Percentiles rank a stretch among this genome's conserved stretches.
Evolutionary conservation across 2,888 invertebrate genomes (phyloP).

Genomic region (Lycia hirtaria): DNA sequence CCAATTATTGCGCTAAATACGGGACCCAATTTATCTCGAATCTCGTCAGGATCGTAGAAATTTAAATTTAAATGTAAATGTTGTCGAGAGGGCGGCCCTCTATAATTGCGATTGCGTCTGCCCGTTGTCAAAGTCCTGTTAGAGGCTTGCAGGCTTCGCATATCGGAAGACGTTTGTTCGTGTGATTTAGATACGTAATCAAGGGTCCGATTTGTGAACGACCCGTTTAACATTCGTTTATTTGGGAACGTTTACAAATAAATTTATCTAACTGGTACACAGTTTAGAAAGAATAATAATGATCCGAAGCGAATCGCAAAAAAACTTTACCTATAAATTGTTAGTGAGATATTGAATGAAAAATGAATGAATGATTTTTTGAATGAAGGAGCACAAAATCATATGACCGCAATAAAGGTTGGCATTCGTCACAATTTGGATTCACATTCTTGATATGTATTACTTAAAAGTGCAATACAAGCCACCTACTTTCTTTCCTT

Average conservation of each 20-base stretch:
- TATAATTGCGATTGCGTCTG: constrained; percentile 77
- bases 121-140: constrained; percentile 67
- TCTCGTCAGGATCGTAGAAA: constrained; percentile 80
- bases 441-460: too few species aligned
- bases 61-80: constrained; percentile 85
- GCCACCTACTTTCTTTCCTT: too few species aligned
- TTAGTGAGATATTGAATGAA: too few species aligned
- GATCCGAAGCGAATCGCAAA: too few species aligned
- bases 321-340: too few species aligned
- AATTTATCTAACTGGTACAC: too few species aligned
- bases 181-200: constrained; percentile 38
- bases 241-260: constrained; percentile 8
- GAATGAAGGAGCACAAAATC: too few species aligned
- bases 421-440: too few species aligned
- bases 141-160: constrained; percentile 54
- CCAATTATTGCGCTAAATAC: constrained; percentile 81
- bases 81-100: constrained; percentile 70
- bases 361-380: too few species aligned
- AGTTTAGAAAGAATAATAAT: too few species aligned
- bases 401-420: too few species aligned
- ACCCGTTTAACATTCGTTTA: constrained; percentile 33
- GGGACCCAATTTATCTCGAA: constrained; percentile 80
- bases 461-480: too few species aligned
- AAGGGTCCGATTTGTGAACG: constrained; percentile 10
- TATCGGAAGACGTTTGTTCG: constrained; percentile 49